These are phyloP conservation scores for Lycocorax pyrrhopterus DNA, from an alignment of 2,113 vertebrate species.

Conservation along the genomic window DNA sequence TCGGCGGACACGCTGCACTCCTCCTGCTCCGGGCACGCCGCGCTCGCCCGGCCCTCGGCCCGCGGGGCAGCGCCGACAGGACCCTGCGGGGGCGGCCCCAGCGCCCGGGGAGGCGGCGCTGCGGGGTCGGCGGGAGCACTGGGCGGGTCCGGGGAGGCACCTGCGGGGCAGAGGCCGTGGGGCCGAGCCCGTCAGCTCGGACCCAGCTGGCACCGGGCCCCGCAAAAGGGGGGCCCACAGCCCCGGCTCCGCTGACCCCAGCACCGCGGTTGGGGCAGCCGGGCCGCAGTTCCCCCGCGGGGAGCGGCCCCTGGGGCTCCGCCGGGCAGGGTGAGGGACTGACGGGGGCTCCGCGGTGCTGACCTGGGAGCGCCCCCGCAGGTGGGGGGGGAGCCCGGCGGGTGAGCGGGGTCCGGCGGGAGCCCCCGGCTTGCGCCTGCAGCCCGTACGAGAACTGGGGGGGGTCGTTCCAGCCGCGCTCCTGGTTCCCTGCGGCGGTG, in stretches of 20 bases:
- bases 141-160: background rate
- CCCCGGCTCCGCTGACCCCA: background rate
- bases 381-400: slow-evolving; percentile 64
- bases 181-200: background rate
- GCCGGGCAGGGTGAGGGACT: background rate
- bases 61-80: background rate
- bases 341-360: background rate
- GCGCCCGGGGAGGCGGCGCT: slow-evolving; percentile 32
- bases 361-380: slow-evolving; percentile 41
- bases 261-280: background rate
- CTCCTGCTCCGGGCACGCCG: background rate
- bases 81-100: slow-evolving; percentile 60
- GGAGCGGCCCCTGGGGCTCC: too few species aligned
- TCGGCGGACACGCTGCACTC: slow-evolving; percentile 45
- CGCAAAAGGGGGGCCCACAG: too few species aligned
- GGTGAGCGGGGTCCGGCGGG: slow-evolving; percentile 71
- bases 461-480: slow-evolving; percentile 94
- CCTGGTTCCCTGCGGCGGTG: slow-evolving; percentile 80
- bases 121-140: background rate
- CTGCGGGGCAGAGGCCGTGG: background rate
- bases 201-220: background rate
- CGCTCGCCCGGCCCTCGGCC: background rate
- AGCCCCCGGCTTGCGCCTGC: slow-evolving; percentile 73
- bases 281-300: background rate
- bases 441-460: slow-evolving; percentile 91